Conservation (phyloP, 2,797 vertebrate genomes). For the Mycteria americana region DNA sequence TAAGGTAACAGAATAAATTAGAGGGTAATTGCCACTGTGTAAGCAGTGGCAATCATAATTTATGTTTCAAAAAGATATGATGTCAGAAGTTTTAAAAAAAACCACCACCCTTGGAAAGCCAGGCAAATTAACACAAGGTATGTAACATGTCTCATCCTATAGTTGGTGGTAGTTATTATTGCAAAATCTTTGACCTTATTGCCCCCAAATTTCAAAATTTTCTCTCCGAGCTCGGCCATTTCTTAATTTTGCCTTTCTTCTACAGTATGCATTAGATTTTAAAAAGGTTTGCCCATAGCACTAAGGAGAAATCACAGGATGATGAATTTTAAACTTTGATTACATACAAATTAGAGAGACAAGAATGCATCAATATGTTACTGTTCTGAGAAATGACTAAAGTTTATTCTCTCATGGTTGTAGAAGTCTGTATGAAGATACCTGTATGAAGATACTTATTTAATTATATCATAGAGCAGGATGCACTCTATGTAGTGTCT, state of each 20-base stretch:
- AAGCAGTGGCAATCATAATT: background rate
- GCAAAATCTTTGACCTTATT: background rate
- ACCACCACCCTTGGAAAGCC: accelerated
- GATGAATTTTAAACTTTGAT: background rate
- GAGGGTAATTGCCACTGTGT: background rate
- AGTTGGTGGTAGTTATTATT: background rate
- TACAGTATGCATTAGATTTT: background rate
- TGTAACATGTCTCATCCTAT: background rate
- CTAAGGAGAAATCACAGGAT: background rate
- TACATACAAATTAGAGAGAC: background rate
- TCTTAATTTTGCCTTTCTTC: background rate
- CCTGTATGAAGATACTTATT: background rate
- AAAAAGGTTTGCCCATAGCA: background rate
- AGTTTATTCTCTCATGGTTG: background rate
- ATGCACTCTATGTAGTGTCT: background rate
- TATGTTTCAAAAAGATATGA: background rate
- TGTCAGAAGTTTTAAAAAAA: background rate
- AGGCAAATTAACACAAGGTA: background rate
- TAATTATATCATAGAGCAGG: background rate
- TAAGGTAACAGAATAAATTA: background rate
- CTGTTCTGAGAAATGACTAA: background rate
- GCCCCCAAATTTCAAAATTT: background rate
- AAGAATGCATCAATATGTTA: background rate
- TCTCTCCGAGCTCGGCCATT: background rate
- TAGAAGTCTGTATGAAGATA: background rate